Base-by-base conservation (phyloP, 2,797 vertebrate species). In the Sarcoramphus papa region DNA sequence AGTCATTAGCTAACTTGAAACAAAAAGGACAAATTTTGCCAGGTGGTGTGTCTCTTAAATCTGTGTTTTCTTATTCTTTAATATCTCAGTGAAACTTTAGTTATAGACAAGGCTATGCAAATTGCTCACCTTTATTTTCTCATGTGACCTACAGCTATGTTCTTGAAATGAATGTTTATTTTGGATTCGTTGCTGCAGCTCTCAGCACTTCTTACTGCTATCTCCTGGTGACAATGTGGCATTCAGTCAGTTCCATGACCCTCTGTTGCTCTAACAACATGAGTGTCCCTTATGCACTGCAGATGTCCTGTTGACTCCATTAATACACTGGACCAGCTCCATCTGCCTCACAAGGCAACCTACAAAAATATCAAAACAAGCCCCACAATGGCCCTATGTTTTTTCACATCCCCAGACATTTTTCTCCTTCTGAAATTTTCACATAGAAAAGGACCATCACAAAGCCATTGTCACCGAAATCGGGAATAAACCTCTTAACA, bases 161-260 rank as follows among this genome's bases (percentile, higher is more conserved):
- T 93, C 90, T 90, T 86, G 83, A 90, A 96, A 95, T 75, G 15
- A 68, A 59, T 81, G 48, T 78, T 91, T 95, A n/a, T 53, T n/a
- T 72, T 90, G 79, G 70, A 83, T 74, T 86, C 80, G 78, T 47
- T 88, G 88, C 76, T 94, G 90, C 93, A 75, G 45, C 82, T 45
- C 85, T 97, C 90, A 93, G 93, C 90, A 92, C 33, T 95, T 95
- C 90, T 95, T 31, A 68, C 30, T 23, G n/a, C 27, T 72, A 4
- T 84, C n/a, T 88, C 33, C 45, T 62, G 41, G 57, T 92, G 79
- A 78, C 62, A 90, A 23, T 5, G 30, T 35, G 25, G 41, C 62
- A 31, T 75, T 94, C 68, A 84, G 63, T 92, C 85, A 90, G 72
- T 54, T 86, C 47, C 65, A 73, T 24, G 73, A 84, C 33, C 54